Percentiles rank a stretch among this genome's conserved stretches.
phyloP scores from a whole-genome alignment of 1,140 invertebrate genomes.

The Drosophila punjabiensis region DNA sequence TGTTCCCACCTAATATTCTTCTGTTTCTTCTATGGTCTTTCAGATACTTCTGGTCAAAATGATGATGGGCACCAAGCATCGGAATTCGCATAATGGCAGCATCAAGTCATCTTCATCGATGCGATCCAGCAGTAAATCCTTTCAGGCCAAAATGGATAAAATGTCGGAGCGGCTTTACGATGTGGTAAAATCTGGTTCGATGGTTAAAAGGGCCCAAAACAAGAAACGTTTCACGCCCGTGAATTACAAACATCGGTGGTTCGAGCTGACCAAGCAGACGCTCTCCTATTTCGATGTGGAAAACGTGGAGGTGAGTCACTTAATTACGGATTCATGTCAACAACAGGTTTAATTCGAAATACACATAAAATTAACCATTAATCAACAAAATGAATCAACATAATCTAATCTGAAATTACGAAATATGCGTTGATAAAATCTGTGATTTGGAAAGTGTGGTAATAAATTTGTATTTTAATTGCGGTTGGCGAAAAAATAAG shows the following conservation, averaged over 20 bases:
- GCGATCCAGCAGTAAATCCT: slow-evolving; percentile 77
- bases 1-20: slow-evolving; percentile 18
- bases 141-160: slow-evolving; percentile 80
- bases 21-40: background rate
- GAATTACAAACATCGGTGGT: slow-evolving; percentile 94
- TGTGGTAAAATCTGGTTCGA: slow-evolving; percentile 89
- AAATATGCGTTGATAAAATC: slow-evolving; percentile 8
- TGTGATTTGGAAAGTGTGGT: background rate
- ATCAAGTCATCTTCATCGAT: slow-evolving; percentile 66
- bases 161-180: slow-evolving; percentile 79
- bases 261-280: slow-evolving; percentile 90
- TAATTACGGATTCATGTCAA: slow-evolving; percentile 7
- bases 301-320: slow-evolving; percentile 89
- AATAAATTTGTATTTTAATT: slow-evolving; percentile 2
- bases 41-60: slow-evolving; percentile 44
- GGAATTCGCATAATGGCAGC: slow-evolving; percentile 66
- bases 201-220: slow-evolving; percentile 95
- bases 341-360: slow-evolving; percentile 27
- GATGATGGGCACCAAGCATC: slow-evolving; percentile 66
- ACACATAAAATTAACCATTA: slow-evolving; percentile 17
- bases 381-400: slow-evolving; percentile 12
- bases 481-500: too few species aligned
- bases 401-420: slow-evolving; percentile 7
- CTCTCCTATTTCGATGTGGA: slow-evolving; percentile 93
- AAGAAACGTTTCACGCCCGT: slow-evolving; percentile 94